Percentiles rank a stretch among this genome's conserved stretches.
Conservation (phyloP, 2,113 vertebrate species). For the Synchiropus splendidus region DNA sequence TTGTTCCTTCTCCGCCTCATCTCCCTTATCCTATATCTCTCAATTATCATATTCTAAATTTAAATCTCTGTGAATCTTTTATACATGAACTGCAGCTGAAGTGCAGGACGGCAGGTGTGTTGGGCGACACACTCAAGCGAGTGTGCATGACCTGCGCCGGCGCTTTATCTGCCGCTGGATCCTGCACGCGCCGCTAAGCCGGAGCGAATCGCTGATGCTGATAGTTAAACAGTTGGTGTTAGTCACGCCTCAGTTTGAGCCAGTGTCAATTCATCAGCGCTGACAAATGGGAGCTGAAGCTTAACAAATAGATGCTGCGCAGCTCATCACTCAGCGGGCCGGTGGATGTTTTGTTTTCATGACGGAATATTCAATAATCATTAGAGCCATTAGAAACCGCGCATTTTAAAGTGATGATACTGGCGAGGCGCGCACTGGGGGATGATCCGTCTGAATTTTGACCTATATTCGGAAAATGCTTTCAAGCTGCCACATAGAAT, state of each 20-base stretch:
- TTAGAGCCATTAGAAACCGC: too few relatives aligned
- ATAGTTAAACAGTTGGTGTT: background rate
- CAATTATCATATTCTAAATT: background rate
- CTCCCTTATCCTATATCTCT: conserved; percentile 16
- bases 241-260: too few relatives aligned
- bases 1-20: conserved; percentile 2
- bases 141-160: conserved; percentile 73
- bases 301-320: conserved; percentile 8
- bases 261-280: background rate
- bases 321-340: conserved; percentile 6
- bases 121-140: too few relatives aligned
- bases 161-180: conserved; percentile 71
- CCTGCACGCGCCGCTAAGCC: conserved; percentile 67
- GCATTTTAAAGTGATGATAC: too few relatives aligned
- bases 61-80: too few relatives aligned
- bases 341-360: conserved; percentile 12
- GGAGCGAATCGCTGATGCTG: background rate
- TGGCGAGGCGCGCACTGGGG: too few relatives aligned
- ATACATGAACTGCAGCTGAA: conserved; percentile 6
- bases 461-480: too few relatives aligned
- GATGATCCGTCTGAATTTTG: too few relatives aligned
- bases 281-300: conserved; percentile 10
- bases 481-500: too few relatives aligned
- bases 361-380: conserved; percentile 9
- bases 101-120: conserved; percentile 72